Evolutionary conservation across 2,888 invertebrate genomes (phyloP).

Genomic region (Pristionchus japonicus): DNA sequence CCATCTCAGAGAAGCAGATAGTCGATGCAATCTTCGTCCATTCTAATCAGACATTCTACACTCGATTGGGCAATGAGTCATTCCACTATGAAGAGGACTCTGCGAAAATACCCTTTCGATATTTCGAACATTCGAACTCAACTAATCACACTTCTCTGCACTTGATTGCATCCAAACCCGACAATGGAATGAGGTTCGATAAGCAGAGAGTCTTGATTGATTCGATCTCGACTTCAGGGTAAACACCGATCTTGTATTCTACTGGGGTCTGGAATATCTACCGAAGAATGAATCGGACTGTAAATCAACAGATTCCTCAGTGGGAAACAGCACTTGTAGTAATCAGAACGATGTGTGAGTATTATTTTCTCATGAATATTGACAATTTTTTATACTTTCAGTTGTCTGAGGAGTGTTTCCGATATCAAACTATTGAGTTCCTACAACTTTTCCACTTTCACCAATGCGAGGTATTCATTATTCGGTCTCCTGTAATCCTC

Average conservation of each 20-base stretch:
- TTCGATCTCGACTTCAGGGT: not conserved
- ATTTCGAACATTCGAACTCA: no score
- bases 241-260: not conserved
- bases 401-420: not conserved
- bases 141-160: no score
- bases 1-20: not conserved
- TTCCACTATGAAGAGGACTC: not conserved
- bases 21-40: not conserved
- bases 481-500: not conserved
- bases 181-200: not conserved
- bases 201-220: not conserved
- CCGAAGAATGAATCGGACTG: not conserved
- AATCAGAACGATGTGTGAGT: not conserved
- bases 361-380: no score
- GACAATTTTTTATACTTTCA: not conserved
- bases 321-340: not conserved
- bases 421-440: not conserved
- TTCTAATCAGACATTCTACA: not conserved
- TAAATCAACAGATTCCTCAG: not conserved
- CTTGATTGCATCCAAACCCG: not conserved
- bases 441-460: not conserved
- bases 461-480: not conserved
- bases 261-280: not conserved
- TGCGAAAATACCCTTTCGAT: no score
- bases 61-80: not conserved